These are phyloP conservation scores for Dendropsophus ebraccatus DNA, from an alignment of 2,113 vertebrate genomes.

Conservation along the genomic window DNA sequence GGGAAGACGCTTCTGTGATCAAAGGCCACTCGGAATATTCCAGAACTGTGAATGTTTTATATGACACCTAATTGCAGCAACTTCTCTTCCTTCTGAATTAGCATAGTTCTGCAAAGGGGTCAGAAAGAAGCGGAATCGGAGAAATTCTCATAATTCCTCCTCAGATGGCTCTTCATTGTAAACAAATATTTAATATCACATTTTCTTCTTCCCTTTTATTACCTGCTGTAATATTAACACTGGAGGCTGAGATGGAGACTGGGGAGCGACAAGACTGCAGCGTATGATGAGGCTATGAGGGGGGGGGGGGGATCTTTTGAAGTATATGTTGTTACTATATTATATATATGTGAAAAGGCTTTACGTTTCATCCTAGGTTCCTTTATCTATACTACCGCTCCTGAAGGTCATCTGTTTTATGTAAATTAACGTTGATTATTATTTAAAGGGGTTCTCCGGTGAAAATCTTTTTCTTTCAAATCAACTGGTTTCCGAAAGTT, in stretches of 20 bases:
- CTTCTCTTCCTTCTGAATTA: neutral
- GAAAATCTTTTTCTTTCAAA: too few species aligned
- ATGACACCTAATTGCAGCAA: neutral
- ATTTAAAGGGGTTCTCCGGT: too few species aligned
- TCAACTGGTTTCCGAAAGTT: too few species aligned
- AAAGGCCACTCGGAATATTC: neutral
- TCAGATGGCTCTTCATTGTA: neutral
- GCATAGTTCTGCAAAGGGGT: too few species aligned
- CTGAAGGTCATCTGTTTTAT: too few species aligned
- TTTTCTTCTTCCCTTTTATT: neutral
- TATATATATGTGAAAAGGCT: neutral
- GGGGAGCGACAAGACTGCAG: neutral
- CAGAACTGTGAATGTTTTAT: neutral
- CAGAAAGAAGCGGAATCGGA: neutral
- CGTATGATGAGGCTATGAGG: neutral
- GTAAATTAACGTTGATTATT: too few species aligned
- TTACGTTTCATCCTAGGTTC: neutral
- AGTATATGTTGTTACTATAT: neutral
- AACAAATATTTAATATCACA: conserved; percentile 13
- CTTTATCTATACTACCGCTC: neutral
- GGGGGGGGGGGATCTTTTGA: neutral
- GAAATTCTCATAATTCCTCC: neutral
- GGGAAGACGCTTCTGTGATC: neutral
- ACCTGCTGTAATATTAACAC: neutral
- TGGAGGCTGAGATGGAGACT: neutral